phyloP scores from a whole-genome alignment of 2,113 vertebrate species.

The Phylloscopus trochiloides region DNA sequence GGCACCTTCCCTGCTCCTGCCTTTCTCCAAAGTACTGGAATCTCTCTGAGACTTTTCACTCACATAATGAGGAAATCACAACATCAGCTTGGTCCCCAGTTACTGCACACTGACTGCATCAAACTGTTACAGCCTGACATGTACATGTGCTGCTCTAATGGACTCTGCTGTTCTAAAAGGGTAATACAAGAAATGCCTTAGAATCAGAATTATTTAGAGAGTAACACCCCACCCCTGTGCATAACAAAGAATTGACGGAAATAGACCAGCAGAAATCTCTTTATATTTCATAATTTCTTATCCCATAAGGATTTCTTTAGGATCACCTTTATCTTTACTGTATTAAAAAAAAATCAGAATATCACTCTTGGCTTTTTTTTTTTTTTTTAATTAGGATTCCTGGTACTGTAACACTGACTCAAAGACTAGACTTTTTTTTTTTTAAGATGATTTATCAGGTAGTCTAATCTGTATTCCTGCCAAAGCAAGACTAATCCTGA shows the following conservation, averaged over 20 bases:
- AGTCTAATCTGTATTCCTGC: conserved; percentile 1
- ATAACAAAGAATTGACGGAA: neutral
- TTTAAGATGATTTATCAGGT: neutral
- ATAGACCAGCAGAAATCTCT: neutral
- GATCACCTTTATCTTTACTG: neutral
- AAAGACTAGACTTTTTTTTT: neutral
- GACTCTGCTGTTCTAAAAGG: neutral
- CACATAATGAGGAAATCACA: neutral
- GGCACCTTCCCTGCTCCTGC: neutral
- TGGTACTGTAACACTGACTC: neutral
- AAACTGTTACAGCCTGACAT: neutral
- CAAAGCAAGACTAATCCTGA: conserved; percentile 55
- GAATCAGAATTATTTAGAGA: neutral
- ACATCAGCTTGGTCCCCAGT: neutral
- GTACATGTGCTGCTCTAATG: neutral
- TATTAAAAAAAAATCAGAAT: neutral
- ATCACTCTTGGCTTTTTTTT: neutral
- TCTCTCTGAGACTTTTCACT: neutral
- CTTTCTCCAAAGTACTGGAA: rapidly evolving
- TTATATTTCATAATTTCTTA: neutral
- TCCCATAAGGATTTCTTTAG: neutral
- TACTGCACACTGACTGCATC: rapidly evolving
- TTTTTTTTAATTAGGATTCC: neutral
- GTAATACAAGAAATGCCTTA: neutral
- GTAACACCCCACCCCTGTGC: neutral